These are phyloP conservation scores for Maconellicoccus hirsutus DNA, from an alignment of 1,140 invertebrate species.

Conservation along the genomic window DNA sequence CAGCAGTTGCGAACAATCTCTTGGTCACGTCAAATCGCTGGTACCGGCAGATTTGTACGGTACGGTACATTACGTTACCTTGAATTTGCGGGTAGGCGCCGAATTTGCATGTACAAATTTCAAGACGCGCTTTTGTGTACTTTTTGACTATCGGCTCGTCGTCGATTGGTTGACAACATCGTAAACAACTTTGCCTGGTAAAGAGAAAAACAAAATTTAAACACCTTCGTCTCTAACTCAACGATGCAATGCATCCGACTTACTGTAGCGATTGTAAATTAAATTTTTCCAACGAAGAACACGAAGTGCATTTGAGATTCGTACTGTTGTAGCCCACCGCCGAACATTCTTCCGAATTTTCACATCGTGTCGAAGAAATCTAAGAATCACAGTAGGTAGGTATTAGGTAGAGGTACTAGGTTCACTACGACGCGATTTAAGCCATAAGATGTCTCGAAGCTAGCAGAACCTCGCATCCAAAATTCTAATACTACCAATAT, in stretches of 20 bases:
- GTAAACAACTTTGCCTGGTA: conserved; percentile 55
- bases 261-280: conserved; percentile 54
- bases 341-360: conserved; percentile 64
- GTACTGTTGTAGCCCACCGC: conserved; percentile 74
- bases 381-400: too few species aligned
- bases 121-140: conserved; percentile 74
- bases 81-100: conserved; percentile 91
- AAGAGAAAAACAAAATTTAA: not conserved
- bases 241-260: conserved; percentile 28
- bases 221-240: too few species aligned
- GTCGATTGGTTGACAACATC: conserved; percentile 47
- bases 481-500: too few species aligned
- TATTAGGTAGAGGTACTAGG: too few species aligned
- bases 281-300: conserved; percentile 69
- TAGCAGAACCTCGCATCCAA: too few species aligned
- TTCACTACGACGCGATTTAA: too few species aligned
- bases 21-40: not conserved
- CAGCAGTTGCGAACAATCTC: not conserved
- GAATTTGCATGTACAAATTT: conserved; percentile 92
- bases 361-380: too few species aligned
- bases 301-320: conserved; percentile 76
- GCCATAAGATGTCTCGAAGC: too few species aligned
- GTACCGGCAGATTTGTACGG: too few species aligned
- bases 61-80: conserved; percentile 46
- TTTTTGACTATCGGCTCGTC: conserved; percentile 50